Evolutionary conservation across 2,113 vertebrate species (phyloP), one percentile per base, ranked within the genome.

Genomic region (Callocephalon fimbriatum): DNA sequence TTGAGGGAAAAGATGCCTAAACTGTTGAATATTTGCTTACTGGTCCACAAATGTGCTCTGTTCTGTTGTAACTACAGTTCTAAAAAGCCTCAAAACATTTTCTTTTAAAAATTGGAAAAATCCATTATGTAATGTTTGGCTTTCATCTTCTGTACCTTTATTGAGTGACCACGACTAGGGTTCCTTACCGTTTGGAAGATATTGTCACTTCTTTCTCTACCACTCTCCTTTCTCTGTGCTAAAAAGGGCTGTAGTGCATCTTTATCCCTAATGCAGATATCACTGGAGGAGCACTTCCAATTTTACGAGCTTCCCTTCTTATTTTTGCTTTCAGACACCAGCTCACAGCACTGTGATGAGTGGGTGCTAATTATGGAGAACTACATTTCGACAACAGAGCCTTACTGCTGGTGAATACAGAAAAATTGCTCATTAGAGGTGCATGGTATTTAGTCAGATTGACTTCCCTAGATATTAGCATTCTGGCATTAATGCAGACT

Each of bases 391-490:
- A 95, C 91, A 97, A 95, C 95, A 95, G 93, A 96, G 83, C 44
- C 85, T 16, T 75, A 73, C 92, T 96, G 86, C 93, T 93, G 90
- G 42, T 92, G 89, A 97, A 94, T 96, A 94, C 93, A 96, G 92
- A 94, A 54, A 96, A 96, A 97, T 89, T 93, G 89, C 95, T 97
- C 75, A 96, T 97, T 97, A 97, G 86, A 97, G 93, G 81, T 81
- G 89, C 83, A 70, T 54, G 65, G 68, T 96, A 77, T 95, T 97
- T 96, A 96, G 93, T 93, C 87, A 90, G 93, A 95, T 81, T 94
- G 75, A 78, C 88, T 96, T 93, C 89, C 91, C 91, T 53, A 81
- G 89, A 86, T 93, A 90, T 90, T 97, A 95, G 86, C 84, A 91
- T 85, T 44, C 84, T 78, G 68, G 61, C 29, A n/a, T 93, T 95